A percentile compares a stretch with the other conserved stretches of the same genome.
Conservation (phyloP, 2,113 vertebrate species). For the Dissostichus mawsoni region DNA sequence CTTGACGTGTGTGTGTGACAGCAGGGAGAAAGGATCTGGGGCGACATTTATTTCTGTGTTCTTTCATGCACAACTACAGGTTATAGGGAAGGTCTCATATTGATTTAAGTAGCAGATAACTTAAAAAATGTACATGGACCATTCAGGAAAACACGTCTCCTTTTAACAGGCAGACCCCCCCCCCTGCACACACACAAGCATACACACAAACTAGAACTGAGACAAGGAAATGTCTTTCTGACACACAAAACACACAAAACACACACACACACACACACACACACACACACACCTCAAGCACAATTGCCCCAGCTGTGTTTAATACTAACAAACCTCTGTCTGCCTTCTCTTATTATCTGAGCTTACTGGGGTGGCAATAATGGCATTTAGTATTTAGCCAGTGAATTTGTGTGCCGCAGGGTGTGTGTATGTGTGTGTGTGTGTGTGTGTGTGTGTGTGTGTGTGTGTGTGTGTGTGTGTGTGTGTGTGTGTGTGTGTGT, state of each 20-base stretch:
- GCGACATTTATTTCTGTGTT: constrained; percentile 25
- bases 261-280: constrained; percentile 3
- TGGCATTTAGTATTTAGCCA: constrained; percentile 69
- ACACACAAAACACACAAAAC: background rate
- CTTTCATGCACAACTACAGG: constrained; percentile 53
- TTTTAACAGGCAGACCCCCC: background rate
- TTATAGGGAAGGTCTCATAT: constrained; percentile 42
- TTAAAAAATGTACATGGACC: constrained; percentile 29
- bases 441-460: constrained; percentile 50
- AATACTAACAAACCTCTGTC: constrained; percentile 43
- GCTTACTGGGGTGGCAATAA: constrained; percentile 75
- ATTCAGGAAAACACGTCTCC: constrained; percentile 23
- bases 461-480: constrained; percentile 6
- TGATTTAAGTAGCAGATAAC: constrained; percentile 21
- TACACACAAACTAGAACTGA: background rate
- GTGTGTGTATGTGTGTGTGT: constrained; percentile 12
- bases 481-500: background rate
- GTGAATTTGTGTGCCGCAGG: constrained; percentile 54
- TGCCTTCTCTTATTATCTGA: constrained; percentile 62
- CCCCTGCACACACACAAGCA: background rate
- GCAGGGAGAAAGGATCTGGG: background rate
- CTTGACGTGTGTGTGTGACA: constrained; percentile 23
- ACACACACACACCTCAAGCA: background rate
- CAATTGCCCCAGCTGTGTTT: constrained; percentile 37
- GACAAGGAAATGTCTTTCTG: too few relatives aligned